Conservation (phyloP, 2,113 vertebrate genomes). For the Microtus ochrogaster region DNA sequence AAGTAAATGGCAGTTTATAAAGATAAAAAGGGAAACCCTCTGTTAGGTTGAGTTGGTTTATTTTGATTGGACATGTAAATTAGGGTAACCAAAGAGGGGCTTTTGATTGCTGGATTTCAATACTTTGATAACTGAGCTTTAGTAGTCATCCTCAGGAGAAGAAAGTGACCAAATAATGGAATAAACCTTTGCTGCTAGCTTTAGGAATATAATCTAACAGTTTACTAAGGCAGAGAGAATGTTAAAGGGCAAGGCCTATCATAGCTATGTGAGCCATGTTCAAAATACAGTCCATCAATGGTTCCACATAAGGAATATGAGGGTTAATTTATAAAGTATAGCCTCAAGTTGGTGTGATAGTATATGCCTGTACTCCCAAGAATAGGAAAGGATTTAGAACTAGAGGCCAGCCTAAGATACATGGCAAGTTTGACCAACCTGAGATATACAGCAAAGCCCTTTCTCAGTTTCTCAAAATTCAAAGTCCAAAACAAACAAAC, state of each 20-base stretch:
- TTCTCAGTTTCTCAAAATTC: not conserved
- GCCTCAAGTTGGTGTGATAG: not conserved
- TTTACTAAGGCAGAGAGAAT: not conserved
- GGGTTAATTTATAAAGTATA: not conserved
- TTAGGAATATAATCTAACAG: not conserved
- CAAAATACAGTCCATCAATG: not conserved
- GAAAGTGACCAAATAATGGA: not conserved
- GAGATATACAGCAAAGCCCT: no score
- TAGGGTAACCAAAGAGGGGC: no score
- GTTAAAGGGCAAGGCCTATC: not conserved
- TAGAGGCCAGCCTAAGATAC: no score
- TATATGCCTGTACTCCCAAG: not conserved
- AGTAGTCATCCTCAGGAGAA: not conserved
- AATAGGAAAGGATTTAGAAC: no score
- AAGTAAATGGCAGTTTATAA: no score
- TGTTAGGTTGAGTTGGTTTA: no score
- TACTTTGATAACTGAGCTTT: not conserved
- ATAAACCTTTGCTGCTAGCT: not conserved
- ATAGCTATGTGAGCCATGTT: not conserved
- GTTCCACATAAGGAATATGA: not conserved
- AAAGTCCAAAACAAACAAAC: not conserved
- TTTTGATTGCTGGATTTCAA: not conserved
- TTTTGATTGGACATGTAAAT: no score
- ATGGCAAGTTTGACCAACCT: no score
- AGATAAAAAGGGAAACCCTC: no score